Evolutionary conservation across 2,797 vertebrate species (phyloP), one percentile per base, ranked within the genome.

Genomic region (Mallotus villosus): DNA sequence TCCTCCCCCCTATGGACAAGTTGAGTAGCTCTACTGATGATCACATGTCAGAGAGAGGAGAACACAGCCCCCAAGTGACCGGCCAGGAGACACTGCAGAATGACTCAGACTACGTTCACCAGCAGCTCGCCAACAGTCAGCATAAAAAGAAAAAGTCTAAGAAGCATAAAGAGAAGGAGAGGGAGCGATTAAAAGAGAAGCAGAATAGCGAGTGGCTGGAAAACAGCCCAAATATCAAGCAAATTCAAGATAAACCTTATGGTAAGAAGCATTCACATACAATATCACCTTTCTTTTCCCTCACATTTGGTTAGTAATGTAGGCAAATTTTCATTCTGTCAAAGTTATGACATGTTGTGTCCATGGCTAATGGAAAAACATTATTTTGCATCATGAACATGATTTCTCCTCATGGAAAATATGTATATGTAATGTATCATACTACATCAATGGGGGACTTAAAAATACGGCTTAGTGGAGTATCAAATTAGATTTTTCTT

Each of bases 81-180:
- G 73, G 64, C 76, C 76, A 72, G 5, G 83, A 85, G 72, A 68
- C 71, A 4, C 72, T 79, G 5, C 82, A 74, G 72, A 71, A 60
- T 5, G 78, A 86, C 63, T 69, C 73, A 2, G 80, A 78, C 77
- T 80, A 80, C 68, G 17, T 80, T 68, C 83, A 86, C 22, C 83
- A 84, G 81, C 86, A 82, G 67, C 82, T 83, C 46, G 1, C 77
- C 74, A 89, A 37, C 77, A 82, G 77, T 83, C 92, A 89, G 76
- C 90, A 92, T 85, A 92, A 72, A 63, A 94, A 92, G 87, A 93
- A 92, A 81, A 94, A 93, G 77, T 91, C 90, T 5, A 94, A 93
- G 84, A 93, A 92, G 84, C 93, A 94, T 83, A 94, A 92, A 86
- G 92, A 93, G 71, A 93, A 92, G 55, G 90, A 93, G 67, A 87